Base-by-base conservation (phyloP, 2,113 vertebrate species). In the Microtus ochrogaster region DNA sequence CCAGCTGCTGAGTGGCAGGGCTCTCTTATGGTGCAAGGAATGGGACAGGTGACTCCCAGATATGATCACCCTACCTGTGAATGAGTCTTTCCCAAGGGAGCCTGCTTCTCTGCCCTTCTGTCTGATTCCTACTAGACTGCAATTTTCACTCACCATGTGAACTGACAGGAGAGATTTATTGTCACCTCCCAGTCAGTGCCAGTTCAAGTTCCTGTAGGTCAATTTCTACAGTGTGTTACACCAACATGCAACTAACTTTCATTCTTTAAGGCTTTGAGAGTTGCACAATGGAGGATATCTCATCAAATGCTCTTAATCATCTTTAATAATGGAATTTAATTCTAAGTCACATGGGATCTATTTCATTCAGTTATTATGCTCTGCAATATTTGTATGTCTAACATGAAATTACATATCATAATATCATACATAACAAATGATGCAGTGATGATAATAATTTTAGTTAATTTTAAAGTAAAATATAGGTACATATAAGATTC, bases 71-170 rank as follows among this genome's bases (percentile, higher is more conserved):
- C 33, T 83, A 28, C 36, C 87, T 95, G 65, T 30, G 52, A 91
- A 49, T 73, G 63, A 87, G 33, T 28, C 30, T 77, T 19, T 97
- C 65, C 72, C 52, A 65, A 81, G 19, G 58, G 14, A 44, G 41
- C 63, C 83, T 41, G 21, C 41, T 92, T 78, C 28, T 76, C 76
- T 55, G 39, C 11, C 58, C 92, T 68, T 94, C 83, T 81, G 49
- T 96, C 83, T 97, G 74, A 72, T 95, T 89, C 39, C n/a, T 82
- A 47, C 72, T 93, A 88, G 16, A 86, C 88, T 95, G 21, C 90
- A 92, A 95, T 97, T 96, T 94, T 88, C 84, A 96, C 74, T 93
- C 65, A 78, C 63, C 44, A 21, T 30, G 58, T 88, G 83, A 94
- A 63, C 21, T 93, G 70, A 95, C 74, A 81, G 36, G 39, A 89